Conservation (phyloP, 2,797 vertebrate genomes). For the Micrastur ruficollis region DNA sequence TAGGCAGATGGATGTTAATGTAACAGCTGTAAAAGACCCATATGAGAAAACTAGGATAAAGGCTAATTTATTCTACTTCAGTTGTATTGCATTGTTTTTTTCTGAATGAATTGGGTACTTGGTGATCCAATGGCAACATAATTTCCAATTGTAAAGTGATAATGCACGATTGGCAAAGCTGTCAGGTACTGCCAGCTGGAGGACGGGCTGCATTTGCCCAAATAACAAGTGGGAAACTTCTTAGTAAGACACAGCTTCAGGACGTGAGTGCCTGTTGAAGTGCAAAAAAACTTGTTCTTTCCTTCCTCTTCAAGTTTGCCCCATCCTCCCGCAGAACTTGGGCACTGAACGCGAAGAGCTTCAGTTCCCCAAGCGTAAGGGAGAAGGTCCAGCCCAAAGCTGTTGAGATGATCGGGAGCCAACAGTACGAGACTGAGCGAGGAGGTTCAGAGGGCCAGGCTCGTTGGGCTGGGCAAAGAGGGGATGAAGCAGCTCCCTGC, state of each 20-base stretch:
- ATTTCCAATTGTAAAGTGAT: conserved; percentile 34
- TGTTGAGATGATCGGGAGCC: accelerated
- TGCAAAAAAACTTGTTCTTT: background rate
- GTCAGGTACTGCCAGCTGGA: conserved; percentile 25
- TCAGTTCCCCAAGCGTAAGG: accelerated
- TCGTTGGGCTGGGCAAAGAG: background rate
- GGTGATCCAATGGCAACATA: background rate
- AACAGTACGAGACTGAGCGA: background rate
- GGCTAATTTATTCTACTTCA: conserved; percentile 48
- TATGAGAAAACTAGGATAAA: background rate
- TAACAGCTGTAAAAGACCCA: conserved; percentile 47
- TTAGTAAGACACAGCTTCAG: background rate
- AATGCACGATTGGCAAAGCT: conserved; percentile 1
- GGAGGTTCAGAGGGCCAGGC: background rate
- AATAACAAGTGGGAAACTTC: background rate
- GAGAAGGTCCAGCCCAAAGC: background rate
- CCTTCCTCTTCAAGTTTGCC: background rate
- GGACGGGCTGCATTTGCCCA: background rate
- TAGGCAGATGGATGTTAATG: conserved; percentile 34
- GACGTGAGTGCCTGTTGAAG: accelerated
- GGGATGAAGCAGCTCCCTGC: background rate
- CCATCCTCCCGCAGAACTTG: background rate
- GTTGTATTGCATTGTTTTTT: background rate
- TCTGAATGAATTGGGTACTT: conserved; percentile 2
- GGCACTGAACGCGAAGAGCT: background rate